Percentiles rank a stretch among this genome's conserved stretches.
Conservation (phyloP, 1,140 invertebrate genomes). For the Drosophila miranda region DNA sequence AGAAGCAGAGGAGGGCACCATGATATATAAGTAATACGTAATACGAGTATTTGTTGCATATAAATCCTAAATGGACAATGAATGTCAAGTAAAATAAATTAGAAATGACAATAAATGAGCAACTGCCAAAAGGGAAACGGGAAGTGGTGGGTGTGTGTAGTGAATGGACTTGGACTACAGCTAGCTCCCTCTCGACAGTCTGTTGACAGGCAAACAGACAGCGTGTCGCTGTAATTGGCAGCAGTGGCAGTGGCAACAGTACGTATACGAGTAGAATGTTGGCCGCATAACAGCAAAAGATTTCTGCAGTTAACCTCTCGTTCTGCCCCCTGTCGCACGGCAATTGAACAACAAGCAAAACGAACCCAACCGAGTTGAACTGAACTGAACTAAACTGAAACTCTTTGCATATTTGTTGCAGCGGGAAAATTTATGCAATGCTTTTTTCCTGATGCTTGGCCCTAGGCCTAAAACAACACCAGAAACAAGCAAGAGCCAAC, state of each 20-base stretch:
- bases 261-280: conserved; percentile 1
- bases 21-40: conserved; percentile 7
- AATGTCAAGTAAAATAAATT: conserved; percentile 78
- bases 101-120: conserved; percentile 79
- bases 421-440: conserved; percentile 72
- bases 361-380: conserved; percentile 23
- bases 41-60: conserved; percentile 56
- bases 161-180: conserved; percentile 19
- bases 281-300: conserved; percentile 12
- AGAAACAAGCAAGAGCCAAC: conserved; percentile 23
- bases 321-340: conserved; percentile 22
- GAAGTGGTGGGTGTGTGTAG: background rate
- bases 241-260: conserved; percentile 20
- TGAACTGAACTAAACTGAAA: conserved; percentile 45
- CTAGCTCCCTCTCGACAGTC: conserved; percentile 14
- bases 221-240: conserved; percentile 67
- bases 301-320: conserved; percentile 6
- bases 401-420: conserved; percentile 73
- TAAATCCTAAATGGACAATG: conserved; percentile 80
- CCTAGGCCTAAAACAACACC: conserved; percentile 56
- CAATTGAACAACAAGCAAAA: conserved; percentile 52
- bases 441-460: conserved; percentile 49
- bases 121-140: conserved; percentile 50
- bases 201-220: conserved; percentile 63
- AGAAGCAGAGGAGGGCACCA: conserved; percentile 22